phyloP scores from a whole-genome alignment of 1,140 invertebrate species.

The Cotesia chilonis region DNA sequence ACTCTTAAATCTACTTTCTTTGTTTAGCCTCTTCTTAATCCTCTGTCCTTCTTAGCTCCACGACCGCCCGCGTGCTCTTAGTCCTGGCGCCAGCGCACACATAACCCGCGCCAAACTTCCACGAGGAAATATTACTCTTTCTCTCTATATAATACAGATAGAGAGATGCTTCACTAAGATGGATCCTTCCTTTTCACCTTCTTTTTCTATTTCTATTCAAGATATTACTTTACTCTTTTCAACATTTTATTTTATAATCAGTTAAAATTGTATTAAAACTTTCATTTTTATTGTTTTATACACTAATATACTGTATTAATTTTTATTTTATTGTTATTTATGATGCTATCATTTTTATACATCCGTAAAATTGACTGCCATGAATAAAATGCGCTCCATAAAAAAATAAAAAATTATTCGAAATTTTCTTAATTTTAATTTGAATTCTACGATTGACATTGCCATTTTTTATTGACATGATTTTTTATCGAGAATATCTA shows the following conservation, averaged over 20 bases:
- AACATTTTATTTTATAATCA: background rate
- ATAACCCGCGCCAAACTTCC: conserved; percentile 40
- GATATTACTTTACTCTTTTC: background rate
- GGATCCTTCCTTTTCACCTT: conserved; percentile 2
- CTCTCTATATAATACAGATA: background rate
- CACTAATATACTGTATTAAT: no score
- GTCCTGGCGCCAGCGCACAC: conserved; percentile 46
- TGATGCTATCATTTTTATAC: no score
- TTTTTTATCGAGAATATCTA: no score
- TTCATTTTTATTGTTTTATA: no score
- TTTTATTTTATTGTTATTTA: no score
- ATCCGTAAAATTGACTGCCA: no score
- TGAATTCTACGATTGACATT: no score
- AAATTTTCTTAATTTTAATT: no score
- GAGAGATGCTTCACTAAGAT: conserved; percentile 17
- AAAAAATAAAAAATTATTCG: no score
- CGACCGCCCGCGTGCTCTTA: conserved; percentile 54
- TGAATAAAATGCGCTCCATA: no score
- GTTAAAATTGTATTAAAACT: no score
- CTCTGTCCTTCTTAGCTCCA: conserved; percentile 31
- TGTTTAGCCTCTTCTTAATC: conserved; percentile 36
- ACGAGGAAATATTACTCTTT: conserved; percentile 34
- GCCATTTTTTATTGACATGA: no score
- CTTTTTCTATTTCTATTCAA: conserved; percentile 1
- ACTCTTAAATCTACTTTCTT: conserved; percentile 14